Conservation (phyloP, 92 coral and sea anemone genomes). For the Porites evermanni region DNA sequence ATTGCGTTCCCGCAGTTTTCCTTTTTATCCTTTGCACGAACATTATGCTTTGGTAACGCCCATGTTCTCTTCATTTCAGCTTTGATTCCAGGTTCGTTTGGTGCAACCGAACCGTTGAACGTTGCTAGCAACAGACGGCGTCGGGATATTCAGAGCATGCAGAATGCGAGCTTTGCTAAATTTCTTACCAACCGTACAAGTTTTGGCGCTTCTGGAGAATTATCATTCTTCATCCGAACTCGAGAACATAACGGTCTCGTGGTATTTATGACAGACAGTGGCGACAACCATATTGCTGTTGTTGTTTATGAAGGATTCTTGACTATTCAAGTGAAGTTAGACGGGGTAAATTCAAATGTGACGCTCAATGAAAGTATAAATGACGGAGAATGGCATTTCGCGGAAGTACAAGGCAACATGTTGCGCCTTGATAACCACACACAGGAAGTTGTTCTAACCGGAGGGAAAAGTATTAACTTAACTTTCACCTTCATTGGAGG, state of each 20-base stretch:
- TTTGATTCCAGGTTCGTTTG: slow-evolving; percentile 87
- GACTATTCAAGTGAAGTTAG: slow-evolving; percentile 27
- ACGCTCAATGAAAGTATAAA: slow-evolving; percentile 33
- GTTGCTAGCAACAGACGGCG: slow-evolving; percentile 54
- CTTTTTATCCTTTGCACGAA: too few relatives aligned
- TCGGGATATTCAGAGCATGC: slow-evolving; percentile 52
- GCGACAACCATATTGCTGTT: slow-evolving; percentile 61
- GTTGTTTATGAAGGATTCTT: slow-evolving; percentile 61
- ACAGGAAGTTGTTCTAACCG: slow-evolving; percentile 31
- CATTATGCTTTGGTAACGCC: too few relatives aligned
- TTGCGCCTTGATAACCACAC: slow-evolving; percentile 62
- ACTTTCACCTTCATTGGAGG: slow-evolving; percentile 85
- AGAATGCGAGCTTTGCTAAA: slow-evolving; percentile 77
- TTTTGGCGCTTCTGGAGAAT: slow-evolving; percentile 53
- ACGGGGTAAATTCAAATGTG: slow-evolving; percentile 30
- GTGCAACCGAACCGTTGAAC: slow-evolving; percentile 86
- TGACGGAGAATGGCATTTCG: slow-evolving; percentile 78
- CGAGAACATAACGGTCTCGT: slow-evolving; percentile 72
- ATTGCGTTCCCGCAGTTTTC: too few relatives aligned
- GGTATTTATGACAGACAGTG: slow-evolving; percentile 60
- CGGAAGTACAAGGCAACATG: slow-evolving; percentile 60
- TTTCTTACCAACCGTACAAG: slow-evolving; percentile 54
- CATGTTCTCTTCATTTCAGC: slow-evolving; percentile 43
- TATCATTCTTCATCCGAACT: slow-evolving; percentile 87
- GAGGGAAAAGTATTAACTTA: slow-evolving; percentile 44